Conservation (phyloP, 1,140 invertebrate genomes). For the Saccostrea echinata region DNA sequence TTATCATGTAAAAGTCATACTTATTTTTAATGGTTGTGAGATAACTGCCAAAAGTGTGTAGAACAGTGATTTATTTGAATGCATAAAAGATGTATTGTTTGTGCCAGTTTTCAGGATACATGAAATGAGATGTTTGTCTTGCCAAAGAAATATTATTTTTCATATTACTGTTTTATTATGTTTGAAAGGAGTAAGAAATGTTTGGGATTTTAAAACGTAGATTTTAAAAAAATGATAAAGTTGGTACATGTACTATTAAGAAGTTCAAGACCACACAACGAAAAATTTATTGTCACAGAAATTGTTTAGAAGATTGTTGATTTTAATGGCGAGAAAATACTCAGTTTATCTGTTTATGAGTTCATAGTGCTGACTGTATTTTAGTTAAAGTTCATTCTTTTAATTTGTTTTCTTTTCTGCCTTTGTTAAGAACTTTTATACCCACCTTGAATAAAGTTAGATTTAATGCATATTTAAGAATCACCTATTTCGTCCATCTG, state of each 20-base stretch:
- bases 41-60: not conserved
- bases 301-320: not conserved
- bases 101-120: not conserved
- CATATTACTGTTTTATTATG: not conserved
- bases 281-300: not conserved
- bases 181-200: not conserved
- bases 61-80: not conserved
- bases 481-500: too few species aligned
- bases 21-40: not conserved
- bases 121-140: not conserved
- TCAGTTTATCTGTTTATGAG: not conserved
- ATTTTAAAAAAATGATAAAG: not conserved
- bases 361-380: not conserved
- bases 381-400: not conserved
- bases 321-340: not conserved
- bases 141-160: not conserved
- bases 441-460: too few species aligned
- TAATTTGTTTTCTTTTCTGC: not conserved
- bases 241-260: not conserved
- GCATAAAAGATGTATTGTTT: not conserved
- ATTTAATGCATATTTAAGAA: too few species aligned
- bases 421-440: not conserved
- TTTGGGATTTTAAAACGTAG: not conserved
- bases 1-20: constrained; percentile 4
- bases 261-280: not conserved